Evolutionary conservation across 1,140 invertebrate genomes (phyloP), one percentile per base, ranked within the genome.

Genomic region (Stegodyphus mimosarum): DNA sequence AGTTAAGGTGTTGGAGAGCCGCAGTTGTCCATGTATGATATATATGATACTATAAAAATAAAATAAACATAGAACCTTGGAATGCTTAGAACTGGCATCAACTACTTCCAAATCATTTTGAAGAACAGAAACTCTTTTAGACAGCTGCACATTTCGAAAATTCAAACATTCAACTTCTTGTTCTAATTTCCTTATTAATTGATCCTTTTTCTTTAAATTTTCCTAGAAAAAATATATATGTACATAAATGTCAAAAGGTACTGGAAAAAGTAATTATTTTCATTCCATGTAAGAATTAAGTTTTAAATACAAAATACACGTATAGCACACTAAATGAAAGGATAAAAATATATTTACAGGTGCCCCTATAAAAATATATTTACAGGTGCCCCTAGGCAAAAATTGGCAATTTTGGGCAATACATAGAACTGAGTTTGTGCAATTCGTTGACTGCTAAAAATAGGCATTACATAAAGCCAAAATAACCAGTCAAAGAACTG

Each of bases 111-210:
- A 92, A 90, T 98, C 97, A 89, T 96, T 94, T 91, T 98, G 97
- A 64, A 99, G 91, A 52, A 97, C 93, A 53, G 94, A 94, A 33
- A 98, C 95, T 80, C 97, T 91, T 89, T 95, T 95, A 55, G 96
- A 95, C 79, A 99, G 90, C 90, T 99, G 97, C 88, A 97, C 95
- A 91, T 99, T 99, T 67, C 97, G 93, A 91, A 99, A 99, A 51
- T 93, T 94, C 76, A 99, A 90, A 88, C 96, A 97, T 90, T 99
- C 97, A 87, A 97, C 94, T 91, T 99, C 97, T 90, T 97, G 95
- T 89, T 97, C 96, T 53, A 94, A 93, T 91, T 96, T 96, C 10
- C 97, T 92, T 60, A 97, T 89, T 64, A 93, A 92, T 87, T 97
- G 96, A 88, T 97, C 96, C 89, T 94, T 94, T 84, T 95, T 94